Base-by-base conservation (phyloP, 2,113 vertebrate genomes). In the Spea multiplicata region DNA sequence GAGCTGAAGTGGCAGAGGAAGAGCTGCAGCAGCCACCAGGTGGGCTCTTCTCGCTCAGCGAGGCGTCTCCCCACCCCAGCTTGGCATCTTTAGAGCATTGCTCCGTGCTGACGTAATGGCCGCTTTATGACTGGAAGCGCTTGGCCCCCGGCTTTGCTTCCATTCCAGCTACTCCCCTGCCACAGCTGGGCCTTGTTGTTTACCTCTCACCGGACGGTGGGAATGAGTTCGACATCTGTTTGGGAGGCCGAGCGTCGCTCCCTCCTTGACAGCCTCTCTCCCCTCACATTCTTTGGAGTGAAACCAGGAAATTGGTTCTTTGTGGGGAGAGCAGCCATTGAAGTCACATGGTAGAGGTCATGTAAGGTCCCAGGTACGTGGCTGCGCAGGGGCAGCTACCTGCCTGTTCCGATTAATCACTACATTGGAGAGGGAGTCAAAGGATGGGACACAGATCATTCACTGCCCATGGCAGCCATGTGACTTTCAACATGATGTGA, bases 221-320 rank as follows among this genome's bases (percentile, higher is more conserved):
- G 10, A 59, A 5, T 9, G 10, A 53, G 10, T 59, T 59, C 12
- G 2, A 59, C 55, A 59, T 59, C 55, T 59, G 55, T 59, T 13
- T 9, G 55, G 14, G 50, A 53, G 12, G 52, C 8, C 8, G 61
- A 30, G 61, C 3, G 13, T 64, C 30, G 30, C 61, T 64, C 61
- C 16, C 61, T 6, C 4, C 3, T 64, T 64, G 61, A 16, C 16
- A 64, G 61, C n/a, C 6, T 64, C 30, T 30, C 4, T 5, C 6
- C 61, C 6, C 16, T 64, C 30, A 64, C 61, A 64, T 64, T 64
- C 61, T 64, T 64, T 64, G 61, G 61, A 64, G n/a, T 14, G 30
- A 64, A 17, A 8, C n/a, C 61, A 64, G 17, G 5, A 13, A 4
- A 12, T 2, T 12, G 6, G 55, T 8, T 8, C 4, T 8, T 3